Evolutionary conservation across 2,113 vertebrate species (phyloP).

Genomic region (Pseudopodoces humilis): DNA sequence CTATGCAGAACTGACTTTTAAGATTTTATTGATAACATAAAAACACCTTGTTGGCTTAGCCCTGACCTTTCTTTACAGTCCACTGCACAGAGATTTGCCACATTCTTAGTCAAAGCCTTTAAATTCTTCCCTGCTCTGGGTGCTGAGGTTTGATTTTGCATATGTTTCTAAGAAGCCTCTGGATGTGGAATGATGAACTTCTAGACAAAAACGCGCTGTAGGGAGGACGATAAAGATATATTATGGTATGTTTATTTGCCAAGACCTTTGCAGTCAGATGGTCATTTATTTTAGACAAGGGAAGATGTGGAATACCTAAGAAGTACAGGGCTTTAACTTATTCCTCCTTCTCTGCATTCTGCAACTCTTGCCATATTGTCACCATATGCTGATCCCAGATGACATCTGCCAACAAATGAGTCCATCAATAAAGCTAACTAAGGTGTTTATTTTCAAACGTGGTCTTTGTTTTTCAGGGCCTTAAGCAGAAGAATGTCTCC

Average conservation of each 20-base stretch:
- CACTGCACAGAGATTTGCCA: neutral
- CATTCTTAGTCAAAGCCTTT: constrained; percentile 16
- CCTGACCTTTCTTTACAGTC: neutral
- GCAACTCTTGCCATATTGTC: constrained; percentile 47
- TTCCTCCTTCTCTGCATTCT: neutral
- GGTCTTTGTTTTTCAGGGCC: neutral
- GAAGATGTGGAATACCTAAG: neutral
- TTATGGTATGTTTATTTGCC: constrained; percentile 3
- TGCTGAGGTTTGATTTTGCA: neutral
- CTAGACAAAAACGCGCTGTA: constrained; percentile 17
- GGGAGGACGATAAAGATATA: constrained; percentile 20
- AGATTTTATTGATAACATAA: constrained; percentile 20
- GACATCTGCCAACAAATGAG: constrained; percentile 57
- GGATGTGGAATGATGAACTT: constrained; percentile 14
- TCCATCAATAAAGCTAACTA: constrained; percentile 46
- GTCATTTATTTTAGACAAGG: constrained; percentile 5
- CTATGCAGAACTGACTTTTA: neutral
- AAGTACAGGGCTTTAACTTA: constrained; percentile 2
- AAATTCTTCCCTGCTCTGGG: neutral
- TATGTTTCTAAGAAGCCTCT: neutral
- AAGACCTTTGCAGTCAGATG: constrained; percentile 23
- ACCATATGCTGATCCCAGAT: constrained; percentile 59
- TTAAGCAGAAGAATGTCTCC: constrained; percentile 10
- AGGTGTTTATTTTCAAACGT: constrained; percentile 60
- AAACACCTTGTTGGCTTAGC: constrained; percentile 16